phyloP scores from a whole-genome alignment of 2,888 invertebrate species.

The Meganola albula region DNA sequence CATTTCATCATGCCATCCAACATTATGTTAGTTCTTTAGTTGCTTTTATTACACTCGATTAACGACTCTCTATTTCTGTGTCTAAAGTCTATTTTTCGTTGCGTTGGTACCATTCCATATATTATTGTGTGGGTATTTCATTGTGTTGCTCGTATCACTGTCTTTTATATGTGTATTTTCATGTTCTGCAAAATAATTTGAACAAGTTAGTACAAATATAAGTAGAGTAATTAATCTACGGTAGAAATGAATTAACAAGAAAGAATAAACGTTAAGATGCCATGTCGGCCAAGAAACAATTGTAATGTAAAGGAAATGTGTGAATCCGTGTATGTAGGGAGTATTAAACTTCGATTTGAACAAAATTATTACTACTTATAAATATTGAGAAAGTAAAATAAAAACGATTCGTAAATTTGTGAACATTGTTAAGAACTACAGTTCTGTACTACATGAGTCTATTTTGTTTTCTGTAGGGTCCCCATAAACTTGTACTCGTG shows the following conservation, averaged over 20 bases:
- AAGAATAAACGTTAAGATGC: too few species aligned
- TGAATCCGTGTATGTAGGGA: too few species aligned
- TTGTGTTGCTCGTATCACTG: constrained; percentile 18
- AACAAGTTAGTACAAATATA: constrained; percentile 14
- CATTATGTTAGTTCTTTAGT: constrained; percentile 29
- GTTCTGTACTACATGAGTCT: too few species aligned
- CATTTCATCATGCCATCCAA: constrained; percentile 32
- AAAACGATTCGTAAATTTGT: too few species aligned
- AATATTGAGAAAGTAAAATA: too few species aligned
- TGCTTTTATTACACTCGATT: constrained; percentile 12
- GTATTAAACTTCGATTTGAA: too few species aligned
- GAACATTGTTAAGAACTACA: too few species aligned
- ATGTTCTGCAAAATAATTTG: constrained; percentile 25
- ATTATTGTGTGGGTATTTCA: constrained; percentile 26
- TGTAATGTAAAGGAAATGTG: too few species aligned
- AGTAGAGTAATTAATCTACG: background rate
- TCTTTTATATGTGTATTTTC: constrained; percentile 22
- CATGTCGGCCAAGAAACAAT: too few species aligned
- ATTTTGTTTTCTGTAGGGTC: constrained; percentile 49
- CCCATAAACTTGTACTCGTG: constrained; percentile 57
- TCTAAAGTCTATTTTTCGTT: constrained; percentile 13
- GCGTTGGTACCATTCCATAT: constrained; percentile 17
- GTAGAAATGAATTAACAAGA: too few species aligned
- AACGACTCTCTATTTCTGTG: constrained; percentile 13
- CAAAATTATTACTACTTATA: too few species aligned